Percentiles rank a stretch among this genome's conserved stretches.
Conservation (phyloP, 1,140 invertebrate species). For the Drosophila burlai region DNA sequence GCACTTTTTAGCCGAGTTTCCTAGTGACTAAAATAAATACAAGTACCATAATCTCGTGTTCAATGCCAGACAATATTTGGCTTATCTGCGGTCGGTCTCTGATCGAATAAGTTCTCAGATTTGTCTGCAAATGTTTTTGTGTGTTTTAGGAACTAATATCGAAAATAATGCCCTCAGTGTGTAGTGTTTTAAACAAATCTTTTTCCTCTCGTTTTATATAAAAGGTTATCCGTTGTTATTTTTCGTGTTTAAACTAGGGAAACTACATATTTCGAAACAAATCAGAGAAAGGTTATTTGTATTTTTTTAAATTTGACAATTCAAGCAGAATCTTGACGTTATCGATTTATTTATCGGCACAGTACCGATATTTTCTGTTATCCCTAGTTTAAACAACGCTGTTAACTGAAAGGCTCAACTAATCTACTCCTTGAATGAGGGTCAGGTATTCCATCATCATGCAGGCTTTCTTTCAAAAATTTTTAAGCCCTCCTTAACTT, state of each 20-base stretch:
- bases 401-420: constrained; percentile 5
- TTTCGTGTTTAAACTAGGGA: constrained; percentile 17
- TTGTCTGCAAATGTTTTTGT: constrained; percentile 52
- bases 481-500: too few relatives aligned
- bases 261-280: too few relatives aligned
- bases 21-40: constrained; percentile 54
- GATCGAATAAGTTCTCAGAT: constrained; percentile 27
- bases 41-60: constrained; percentile 61
- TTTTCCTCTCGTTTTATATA: constrained; percentile 37
- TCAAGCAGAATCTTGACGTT: not conserved
- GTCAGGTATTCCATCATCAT: constrained; percentile 1
- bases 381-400: constrained; percentile 3
- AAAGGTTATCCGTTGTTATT: constrained; percentile 17
- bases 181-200: constrained; percentile 41
- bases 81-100: constrained; percentile 3
- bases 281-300: not conserved
- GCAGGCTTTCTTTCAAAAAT: too few relatives aligned
- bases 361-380: not conserved
- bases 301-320: not conserved
- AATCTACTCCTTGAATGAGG: constrained; percentile 9
- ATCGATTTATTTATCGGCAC: not conserved
- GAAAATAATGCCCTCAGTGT: constrained; percentile 63
- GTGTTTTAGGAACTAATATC: constrained; percentile 72
- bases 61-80: constrained; percentile 44
- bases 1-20: constrained; percentile 35